Base-by-base conservation (phyloP, 2,888 invertebrate species). In the Pinctada fucata region DNA sequence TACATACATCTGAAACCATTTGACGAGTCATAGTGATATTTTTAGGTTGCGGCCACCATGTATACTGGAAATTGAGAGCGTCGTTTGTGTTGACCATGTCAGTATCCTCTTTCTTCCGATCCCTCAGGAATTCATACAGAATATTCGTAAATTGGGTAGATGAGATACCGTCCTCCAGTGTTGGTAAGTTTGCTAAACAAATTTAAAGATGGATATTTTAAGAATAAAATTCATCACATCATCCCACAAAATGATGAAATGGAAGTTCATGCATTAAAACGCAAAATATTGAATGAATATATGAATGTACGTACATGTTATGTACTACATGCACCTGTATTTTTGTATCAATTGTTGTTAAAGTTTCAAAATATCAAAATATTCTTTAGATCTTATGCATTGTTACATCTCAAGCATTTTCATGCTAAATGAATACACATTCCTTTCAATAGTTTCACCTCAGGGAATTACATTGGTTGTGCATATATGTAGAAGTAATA, bases 41-140 rank as follows among this genome's bases (percentile, higher is more conserved):
- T 6, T 87, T 82, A 2, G 91, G 90, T 72, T 92, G 89, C 3
- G 91, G 90, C 92, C 92, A 93, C 86, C 91, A 91, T 0, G 92
- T 92, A 84, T 93, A 93, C 83, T 92, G 89, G 83, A 91, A 92
- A 73, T 88, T 83, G 10, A 92, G 78, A 8, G 91, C 89, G 70
- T 92, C 90, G 47, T 80, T 79, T 2, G 90, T 88, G 48, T 88
- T 85, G 45, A 84, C 82, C 75, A 84, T 79, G 58, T 52, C 10
- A 5, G 5, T 52, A 76, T 89, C 86, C n/a, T 81, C 82, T 2
- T 88, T 87, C 1, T 82, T 83, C 8, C 88, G 79, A 73, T 91
- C 88, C 4, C 81, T 78, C 68, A 92, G 84, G 75, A 91, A 87
- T 79, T 91, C 89, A 5, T 82, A 69, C 3, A 92, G 47, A 75